Percentiles rank a stretch among this genome's conserved stretches.
Conservation (phyloP, 2,113 vertebrate genomes). For the Fukomys damarensis region DNA sequence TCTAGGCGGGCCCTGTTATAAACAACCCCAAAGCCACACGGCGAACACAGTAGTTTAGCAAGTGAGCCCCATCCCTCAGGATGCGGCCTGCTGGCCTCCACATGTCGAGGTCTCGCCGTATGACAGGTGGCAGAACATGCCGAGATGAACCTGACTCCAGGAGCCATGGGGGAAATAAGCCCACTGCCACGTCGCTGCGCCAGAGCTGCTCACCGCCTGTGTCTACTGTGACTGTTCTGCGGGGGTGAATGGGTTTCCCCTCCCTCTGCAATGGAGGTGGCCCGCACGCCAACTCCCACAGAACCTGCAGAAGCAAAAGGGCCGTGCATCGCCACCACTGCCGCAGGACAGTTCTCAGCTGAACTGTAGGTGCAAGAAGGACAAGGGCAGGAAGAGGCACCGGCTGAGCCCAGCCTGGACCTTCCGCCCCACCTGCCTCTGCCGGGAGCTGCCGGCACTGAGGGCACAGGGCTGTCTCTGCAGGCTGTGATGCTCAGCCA, state of each 20-base stretch:
- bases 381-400: accelerated
- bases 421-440: accelerated
- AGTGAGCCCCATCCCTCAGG: background rate
- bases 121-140: background rate
- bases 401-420: background rate
- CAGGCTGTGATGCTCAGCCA: background rate
- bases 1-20: accelerated
- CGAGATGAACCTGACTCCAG: no score
- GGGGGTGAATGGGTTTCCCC: no score
- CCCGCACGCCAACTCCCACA: background rate
- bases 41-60: background rate
- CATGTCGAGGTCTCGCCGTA: accelerated
- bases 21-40: background rate
- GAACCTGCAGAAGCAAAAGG: background rate
- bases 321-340: background rate
- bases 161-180: background rate
- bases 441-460: background rate
- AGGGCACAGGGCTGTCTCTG: background rate
- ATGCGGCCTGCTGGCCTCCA: background rate
- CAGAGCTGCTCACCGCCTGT: accelerated
- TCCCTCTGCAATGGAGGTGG: background rate
- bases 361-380: background rate
- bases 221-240: background rate
- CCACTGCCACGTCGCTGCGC: accelerated
- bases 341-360: accelerated